These are phyloP conservation scores for Drosophila monieri DNA, from an alignment of 2,888 invertebrate species.

Conservation along the genomic window DNA sequence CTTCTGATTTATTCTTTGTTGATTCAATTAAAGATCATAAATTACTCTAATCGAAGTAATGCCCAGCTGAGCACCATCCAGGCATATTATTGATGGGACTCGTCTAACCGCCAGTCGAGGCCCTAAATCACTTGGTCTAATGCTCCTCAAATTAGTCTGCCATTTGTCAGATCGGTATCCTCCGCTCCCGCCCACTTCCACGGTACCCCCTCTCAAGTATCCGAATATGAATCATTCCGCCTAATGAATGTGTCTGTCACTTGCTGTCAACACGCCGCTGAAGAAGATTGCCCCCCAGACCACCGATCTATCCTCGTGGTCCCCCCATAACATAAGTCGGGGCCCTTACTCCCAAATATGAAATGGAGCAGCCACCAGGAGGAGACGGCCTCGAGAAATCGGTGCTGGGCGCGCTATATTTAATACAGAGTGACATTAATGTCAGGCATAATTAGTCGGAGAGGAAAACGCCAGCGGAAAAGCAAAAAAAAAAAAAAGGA, in stretches of 20 bases:
- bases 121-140: conserved; percentile 68
- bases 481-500: conserved; percentile 18
- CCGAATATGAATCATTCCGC: conserved; percentile 67
- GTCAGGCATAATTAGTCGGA: conserved; percentile 68
- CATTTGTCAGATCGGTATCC: conserved; percentile 50
- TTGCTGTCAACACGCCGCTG: conserved; percentile 76
- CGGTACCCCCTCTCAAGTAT: conserved; percentile 12
- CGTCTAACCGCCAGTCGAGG: conserved; percentile 25
- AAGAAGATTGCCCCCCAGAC: conserved; percentile 42
- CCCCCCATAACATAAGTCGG: conserved; percentile 21
- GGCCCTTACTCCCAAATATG: conserved; percentile 61
- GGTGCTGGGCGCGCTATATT: conserved; percentile 63
- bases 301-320: background rate
- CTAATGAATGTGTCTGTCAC: conserved; percentile 80
- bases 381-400: conserved; percentile 12
- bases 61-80: conserved; percentile 17
- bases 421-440: conserved; percentile 75
- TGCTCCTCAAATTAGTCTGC: conserved; percentile 59
- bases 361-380: conserved; percentile 60
- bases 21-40: conserved; percentile 8
- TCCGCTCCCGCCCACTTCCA: background rate
- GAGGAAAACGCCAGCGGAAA: conserved; percentile 52
- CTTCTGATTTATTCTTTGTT: background rate
- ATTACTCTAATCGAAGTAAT: conserved; percentile 12
- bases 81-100: conserved; percentile 40